These are phyloP conservation scores for Stomatorhinus walkeri DNA, from an alignment of 2,797 vertebrate genomes.

Conservation along the genomic window DNA sequence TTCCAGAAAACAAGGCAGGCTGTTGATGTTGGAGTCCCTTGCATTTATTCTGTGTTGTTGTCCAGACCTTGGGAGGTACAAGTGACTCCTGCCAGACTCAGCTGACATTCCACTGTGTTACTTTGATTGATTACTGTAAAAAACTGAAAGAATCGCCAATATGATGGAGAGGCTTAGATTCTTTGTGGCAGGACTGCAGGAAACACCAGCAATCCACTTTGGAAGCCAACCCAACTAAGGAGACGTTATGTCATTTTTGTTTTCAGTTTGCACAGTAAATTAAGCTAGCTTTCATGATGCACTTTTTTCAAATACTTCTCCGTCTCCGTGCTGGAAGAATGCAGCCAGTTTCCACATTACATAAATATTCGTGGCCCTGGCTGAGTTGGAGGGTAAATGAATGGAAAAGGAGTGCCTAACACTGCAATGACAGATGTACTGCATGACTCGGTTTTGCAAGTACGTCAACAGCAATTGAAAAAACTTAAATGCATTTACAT, in stretches of 20 bases:
- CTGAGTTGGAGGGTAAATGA: background rate
- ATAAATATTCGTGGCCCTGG: background rate
- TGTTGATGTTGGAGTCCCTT: conserved; percentile 13
- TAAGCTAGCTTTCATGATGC: background rate
- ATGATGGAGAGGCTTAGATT: background rate
- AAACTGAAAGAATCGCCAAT: background rate
- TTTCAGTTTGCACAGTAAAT: background rate
- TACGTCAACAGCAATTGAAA: background rate
- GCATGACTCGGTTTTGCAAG: background rate
- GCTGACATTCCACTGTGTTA: background rate
- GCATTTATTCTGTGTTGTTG: background rate
- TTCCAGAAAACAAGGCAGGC: conserved; percentile 3
- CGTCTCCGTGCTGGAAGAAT: background rate
- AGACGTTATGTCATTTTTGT: conserved; percentile 6
- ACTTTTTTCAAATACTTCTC: background rate
- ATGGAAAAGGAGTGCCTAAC: background rate
- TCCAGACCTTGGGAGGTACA: background rate
- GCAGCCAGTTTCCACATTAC: background rate
- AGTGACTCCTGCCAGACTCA: background rate
- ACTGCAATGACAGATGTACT: background rate
- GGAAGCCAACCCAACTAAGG: background rate
- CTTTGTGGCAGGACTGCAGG: background rate
- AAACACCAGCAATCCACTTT: background rate
- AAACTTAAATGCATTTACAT: background rate
- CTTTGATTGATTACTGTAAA: background rate